phyloP scores from a whole-genome alignment of 1,140 invertebrate species.

The Xylocopa sonorina region DNA sequence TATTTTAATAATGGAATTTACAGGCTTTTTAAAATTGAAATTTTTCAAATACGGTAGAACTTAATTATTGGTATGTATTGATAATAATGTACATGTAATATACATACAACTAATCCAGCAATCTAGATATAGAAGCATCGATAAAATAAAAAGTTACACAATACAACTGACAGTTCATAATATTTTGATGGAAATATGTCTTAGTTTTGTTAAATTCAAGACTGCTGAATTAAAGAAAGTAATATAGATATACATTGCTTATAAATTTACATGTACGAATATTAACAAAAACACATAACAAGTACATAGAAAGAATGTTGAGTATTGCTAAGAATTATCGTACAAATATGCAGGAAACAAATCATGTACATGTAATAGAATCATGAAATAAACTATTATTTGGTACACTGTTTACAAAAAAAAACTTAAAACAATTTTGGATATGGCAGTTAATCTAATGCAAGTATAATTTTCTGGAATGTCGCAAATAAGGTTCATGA shows the following conservation, averaged over 20 bases:
- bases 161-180: slow-evolving; percentile 38
- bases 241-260: slow-evolving; percentile 66
- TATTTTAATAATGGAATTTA: slow-evolving; percentile 53
- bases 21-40: slow-evolving; percentile 24
- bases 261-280: slow-evolving; percentile 35
- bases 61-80: slow-evolving; percentile 8
- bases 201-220: slow-evolving; percentile 41
- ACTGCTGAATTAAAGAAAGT: too few species aligned
- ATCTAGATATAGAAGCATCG: slow-evolving; percentile 45
- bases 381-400: slow-evolving; percentile 11
- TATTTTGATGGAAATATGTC: slow-evolving; percentile 26
- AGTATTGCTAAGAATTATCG: slow-evolving; percentile 34
- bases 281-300: slow-evolving; percentile 14
- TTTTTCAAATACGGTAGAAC: slow-evolving; percentile 23
- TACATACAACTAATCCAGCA: slow-evolving; percentile 53
- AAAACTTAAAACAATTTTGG: slow-evolving; percentile 10
- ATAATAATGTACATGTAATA: slow-evolving; percentile 61
- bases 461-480: slow-evolving; percentile 56
- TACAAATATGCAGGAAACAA: background rate
- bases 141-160: slow-evolving; percentile 44
- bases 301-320: slow-evolving; percentile 24
- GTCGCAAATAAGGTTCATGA: slow-evolving; percentile 44
- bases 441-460: slow-evolving; percentile 43
- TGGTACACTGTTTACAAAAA: slow-evolving; percentile 28
- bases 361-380: slow-evolving; percentile 19